phyloP scores from a whole-genome alignment of 2,113 vertebrate species.

The Henicopernis longicauda region DNA sequence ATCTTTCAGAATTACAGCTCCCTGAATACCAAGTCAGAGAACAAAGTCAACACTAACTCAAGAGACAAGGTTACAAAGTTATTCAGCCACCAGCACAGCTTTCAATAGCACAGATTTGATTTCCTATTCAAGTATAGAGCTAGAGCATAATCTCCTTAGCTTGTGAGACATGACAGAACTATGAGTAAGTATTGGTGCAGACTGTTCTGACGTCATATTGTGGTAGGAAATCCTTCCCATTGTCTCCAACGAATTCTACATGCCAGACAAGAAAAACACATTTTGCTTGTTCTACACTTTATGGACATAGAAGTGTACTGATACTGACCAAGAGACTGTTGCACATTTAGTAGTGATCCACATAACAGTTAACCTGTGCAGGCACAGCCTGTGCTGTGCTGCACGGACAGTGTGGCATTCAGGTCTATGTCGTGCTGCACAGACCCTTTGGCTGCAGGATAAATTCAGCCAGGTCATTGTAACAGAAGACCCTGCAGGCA shows the following conservation, averaged over 20 bases:
- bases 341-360: neutral
- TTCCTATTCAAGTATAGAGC: neutral
- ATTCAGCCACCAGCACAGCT: neutral
- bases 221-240: neutral
- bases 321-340: neutral
- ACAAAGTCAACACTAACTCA: neutral
- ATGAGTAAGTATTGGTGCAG: neutral
- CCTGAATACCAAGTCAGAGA: neutral
- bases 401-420: accelerated
- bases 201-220: neutral
- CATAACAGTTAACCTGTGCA: neutral
- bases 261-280: neutral
- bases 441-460: neutral
- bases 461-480: neutral
- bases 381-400: neutral
- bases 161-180: neutral
- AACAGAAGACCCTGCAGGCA: neutral
- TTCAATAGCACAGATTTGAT: neutral
- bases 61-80: neutral
- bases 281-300: neutral
- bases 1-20: neutral
- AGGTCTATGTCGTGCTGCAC: neutral
- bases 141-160: neutral
- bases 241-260: neutral
- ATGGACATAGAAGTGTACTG: neutral